Conservation (phyloP, 1,140 invertebrate species). For the Drosophila ficusphila region DNA sequence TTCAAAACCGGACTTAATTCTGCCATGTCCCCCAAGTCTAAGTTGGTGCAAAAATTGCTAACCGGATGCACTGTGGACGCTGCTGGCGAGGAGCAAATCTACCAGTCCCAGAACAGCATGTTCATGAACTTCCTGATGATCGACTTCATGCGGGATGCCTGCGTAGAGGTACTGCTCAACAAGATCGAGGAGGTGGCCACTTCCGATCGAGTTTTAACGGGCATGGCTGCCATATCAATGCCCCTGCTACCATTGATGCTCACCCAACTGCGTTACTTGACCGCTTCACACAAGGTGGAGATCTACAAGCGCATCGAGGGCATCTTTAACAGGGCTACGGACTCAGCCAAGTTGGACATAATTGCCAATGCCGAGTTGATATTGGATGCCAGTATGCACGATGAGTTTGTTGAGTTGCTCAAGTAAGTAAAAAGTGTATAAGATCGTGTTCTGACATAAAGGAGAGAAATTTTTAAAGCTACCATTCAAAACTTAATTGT, state of each 20-base stretch:
- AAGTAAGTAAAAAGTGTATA: constrained; percentile 42
- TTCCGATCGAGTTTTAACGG: constrained; percentile 13
- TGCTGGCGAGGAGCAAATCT: constrained; percentile 64
- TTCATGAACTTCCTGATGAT: constrained; percentile 84
- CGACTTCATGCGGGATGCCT: constrained; percentile 79
- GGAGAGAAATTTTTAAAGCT: no score
- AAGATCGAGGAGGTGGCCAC: constrained; percentile 74
- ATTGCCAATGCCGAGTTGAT: constrained; percentile 69
- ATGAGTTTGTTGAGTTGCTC: constrained; percentile 73
- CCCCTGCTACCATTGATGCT: constrained; percentile 69
- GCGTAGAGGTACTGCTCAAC: constrained; percentile 83
- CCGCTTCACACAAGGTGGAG: constrained; percentile 58
- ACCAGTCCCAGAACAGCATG: constrained; percentile 84
- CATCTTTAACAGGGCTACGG: constrained; percentile 59
- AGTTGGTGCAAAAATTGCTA: constrained; percentile 79
- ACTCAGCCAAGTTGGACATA: constrained; percentile 60
- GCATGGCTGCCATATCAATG: constrained; percentile 26
- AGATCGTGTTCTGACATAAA: no score
- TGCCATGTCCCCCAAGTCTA: constrained; percentile 74
- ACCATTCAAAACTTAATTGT: no score
- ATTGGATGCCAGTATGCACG: constrained; percentile 70
- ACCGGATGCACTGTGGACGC: constrained; percentile 69
- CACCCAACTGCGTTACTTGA: constrained; percentile 72
- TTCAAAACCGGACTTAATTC: constrained; percentile 82
- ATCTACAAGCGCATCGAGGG: constrained; percentile 65